These are phyloP conservation scores for Platorchestia sp. DNA, from an alignment of 1,140 invertebrate species.

Conservation along the genomic window DNA sequence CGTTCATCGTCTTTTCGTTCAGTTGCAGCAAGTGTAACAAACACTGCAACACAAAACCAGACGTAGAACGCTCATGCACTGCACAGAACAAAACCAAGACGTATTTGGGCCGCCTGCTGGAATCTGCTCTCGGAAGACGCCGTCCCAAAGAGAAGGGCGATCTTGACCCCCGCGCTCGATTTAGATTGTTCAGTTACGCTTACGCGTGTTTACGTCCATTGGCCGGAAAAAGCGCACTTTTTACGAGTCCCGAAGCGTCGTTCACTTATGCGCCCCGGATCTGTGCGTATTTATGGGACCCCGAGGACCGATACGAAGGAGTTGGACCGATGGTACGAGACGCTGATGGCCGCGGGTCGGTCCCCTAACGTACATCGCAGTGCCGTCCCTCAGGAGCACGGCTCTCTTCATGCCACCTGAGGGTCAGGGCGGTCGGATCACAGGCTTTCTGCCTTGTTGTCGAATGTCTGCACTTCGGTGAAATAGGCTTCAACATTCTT, in stretches of 20 bases:
- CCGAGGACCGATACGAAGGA: not conserved
- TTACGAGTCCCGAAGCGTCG: conserved; percentile 4
- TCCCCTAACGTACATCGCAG: not conserved
- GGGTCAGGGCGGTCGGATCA: not conserved
- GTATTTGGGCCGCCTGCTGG: not conserved
- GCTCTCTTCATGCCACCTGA: not conserved
- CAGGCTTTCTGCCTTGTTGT: not conserved
- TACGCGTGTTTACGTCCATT: conserved; percentile 6
- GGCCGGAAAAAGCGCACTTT: not conserved
- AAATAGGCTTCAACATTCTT: not conserved
- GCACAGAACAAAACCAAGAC: not conserved
- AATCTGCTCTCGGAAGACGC: not conserved
- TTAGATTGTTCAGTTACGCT: not conserved
- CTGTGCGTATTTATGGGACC: not conserved
- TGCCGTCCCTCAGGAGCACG: not conserved
- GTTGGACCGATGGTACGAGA: not conserved
- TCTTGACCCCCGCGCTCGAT: not conserved
- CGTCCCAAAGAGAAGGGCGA: not conserved
- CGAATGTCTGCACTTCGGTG: not conserved
- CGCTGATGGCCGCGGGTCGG: not conserved
- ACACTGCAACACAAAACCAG: not conserved
- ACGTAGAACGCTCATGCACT: not conserved
- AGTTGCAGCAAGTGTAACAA: too few relatives aligned
- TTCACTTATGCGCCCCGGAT: not conserved
- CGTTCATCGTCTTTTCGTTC: too few relatives aligned